Percentiles rank a stretch among this genome's conserved stretches.
phyloP scores from a whole-genome alignment of 1,140 invertebrate species.

The Apis laboriosa region DNA sequence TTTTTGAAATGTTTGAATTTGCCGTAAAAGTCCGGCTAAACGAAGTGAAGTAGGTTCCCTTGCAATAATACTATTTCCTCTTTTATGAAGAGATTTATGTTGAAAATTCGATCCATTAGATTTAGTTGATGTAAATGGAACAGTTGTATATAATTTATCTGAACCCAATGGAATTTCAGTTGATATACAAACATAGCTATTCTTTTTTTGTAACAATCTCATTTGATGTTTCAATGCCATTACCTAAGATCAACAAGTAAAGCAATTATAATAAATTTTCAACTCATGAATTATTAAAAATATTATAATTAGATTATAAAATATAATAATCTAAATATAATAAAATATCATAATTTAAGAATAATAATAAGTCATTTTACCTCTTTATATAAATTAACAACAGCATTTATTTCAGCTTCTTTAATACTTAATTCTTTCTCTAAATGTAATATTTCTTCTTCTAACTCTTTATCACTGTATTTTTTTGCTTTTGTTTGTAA shows the following conservation, averaged over 20 bases:
- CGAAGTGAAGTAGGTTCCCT: constrained; percentile 64
- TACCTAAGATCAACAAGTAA: constrained; percentile 63
- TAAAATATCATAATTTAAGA: neutral
- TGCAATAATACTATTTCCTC: constrained; percentile 6
- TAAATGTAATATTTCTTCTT: constrained; percentile 73
- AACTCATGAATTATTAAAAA: neutral
- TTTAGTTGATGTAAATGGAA: constrained; percentile 28
- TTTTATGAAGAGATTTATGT: constrained; percentile 30
- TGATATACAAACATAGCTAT: constrained; percentile 71
- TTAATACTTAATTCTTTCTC: constrained; percentile 79
- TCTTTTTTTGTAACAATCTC: constrained; percentile 74
- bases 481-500: constrained; percentile 70
- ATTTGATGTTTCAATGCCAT: constrained; percentile 79
- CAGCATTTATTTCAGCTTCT: constrained; percentile 81
- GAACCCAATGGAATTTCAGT: constrained; percentile 46
- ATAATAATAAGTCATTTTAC: constrained; percentile 51
- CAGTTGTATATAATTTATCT: constrained; percentile 1
- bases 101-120: constrained; percentile 22
- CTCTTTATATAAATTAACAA: constrained; percentile 81
- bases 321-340: neutral
- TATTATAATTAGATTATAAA: neutral
- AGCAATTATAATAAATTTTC: neutral
- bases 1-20: constrained; percentile 76
- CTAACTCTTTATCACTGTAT: constrained; percentile 65
- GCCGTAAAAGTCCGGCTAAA: constrained; percentile 67